phyloP scores from a whole-genome alignment of 1,140 invertebrate genomes.

The Zaprionus vittiger region DNA sequence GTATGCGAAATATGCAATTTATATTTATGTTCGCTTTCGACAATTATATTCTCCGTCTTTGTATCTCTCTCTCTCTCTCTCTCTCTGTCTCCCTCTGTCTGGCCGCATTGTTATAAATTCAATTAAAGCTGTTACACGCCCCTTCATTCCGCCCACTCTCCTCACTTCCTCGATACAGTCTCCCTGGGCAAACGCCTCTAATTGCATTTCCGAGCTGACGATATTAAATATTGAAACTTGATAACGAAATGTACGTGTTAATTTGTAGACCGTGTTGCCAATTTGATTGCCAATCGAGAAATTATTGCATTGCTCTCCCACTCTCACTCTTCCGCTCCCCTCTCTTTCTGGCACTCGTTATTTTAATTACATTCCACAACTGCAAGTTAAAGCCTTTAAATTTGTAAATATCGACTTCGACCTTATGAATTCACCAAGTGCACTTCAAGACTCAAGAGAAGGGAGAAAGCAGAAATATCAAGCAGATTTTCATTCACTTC shows the following conservation, averaged over 20 bases:
- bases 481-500: conserved; percentile 3
- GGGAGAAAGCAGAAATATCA: not conserved
- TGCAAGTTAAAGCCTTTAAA: conserved; percentile 14
- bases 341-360: conserved; percentile 31
- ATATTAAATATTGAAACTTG: conserved; percentile 33
- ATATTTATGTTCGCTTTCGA: conserved; percentile 31
- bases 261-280: conserved; percentile 46
- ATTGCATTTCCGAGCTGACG: conserved; percentile 51
- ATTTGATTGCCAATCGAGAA: conserved; percentile 57
- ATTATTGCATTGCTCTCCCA: conserved; percentile 66
- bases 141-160: not conserved
- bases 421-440: conserved; percentile 2
- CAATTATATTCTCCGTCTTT: conserved; percentile 8
- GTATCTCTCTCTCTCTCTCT: not conserved
- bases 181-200: conserved; percentile 42
- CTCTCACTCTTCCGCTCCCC: not conserved
- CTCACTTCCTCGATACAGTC: not conserved
- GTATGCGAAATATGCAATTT: conserved; percentile 31
- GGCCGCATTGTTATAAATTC: conserved; percentile 43
- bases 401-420: not conserved
- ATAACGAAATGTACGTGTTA: conserved; percentile 50
- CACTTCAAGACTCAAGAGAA: not conserved
- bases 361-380: conserved; percentile 67
- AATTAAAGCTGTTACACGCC: conserved; percentile 44
- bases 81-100: not conserved